Percentiles rank a stretch among this genome's conserved stretches.
These are phyloP conservation scores for Lysandra coridon DNA, from an alignment of 2,888 invertebrate species.

Conservation along the genomic window DNA sequence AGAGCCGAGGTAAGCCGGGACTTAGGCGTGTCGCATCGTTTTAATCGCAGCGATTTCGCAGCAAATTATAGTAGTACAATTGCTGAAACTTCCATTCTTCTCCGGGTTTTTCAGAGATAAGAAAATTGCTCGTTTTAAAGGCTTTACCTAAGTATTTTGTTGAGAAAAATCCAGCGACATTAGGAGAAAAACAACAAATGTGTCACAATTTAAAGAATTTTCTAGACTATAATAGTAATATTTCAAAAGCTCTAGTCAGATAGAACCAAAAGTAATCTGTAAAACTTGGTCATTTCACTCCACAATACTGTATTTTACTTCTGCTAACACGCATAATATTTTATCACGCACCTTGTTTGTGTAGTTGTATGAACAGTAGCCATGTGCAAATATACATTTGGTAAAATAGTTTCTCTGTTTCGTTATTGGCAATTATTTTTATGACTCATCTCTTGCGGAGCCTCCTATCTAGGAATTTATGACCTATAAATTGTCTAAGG, in stretches of 20 bases:
- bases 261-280: not conserved
- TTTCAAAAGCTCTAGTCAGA: not conserved
- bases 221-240: not conserved
- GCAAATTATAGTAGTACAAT: conserved; percentile 31
- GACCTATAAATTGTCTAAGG: conserved; percentile 30
- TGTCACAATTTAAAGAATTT: too few relatives aligned
- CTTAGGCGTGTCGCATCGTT: conserved; percentile 58
- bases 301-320: not conserved
- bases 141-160: not conserved
- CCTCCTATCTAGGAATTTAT: conserved; percentile 29
- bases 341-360: not conserved
- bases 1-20: conserved; percentile 69
- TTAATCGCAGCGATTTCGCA: conserved; percentile 57
- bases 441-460: conserved; percentile 22
- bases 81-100: conserved; percentile 15
- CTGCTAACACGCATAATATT: not conserved
- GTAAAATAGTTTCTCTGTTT: conserved; percentile 25
- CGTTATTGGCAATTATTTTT: conserved; percentile 24
- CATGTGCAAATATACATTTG: conserved; percentile 17
- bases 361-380: not conserved
- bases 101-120: conserved; percentile 10
- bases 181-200: not conserved
- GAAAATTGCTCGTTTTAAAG: conserved; percentile 16
- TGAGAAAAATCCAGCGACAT: not conserved
- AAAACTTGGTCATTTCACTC: not conserved